These are phyloP conservation scores for Eolophus roseicapilla DNA, from an alignment of 2,113 vertebrate genomes.

Conservation along the genomic window DNA sequence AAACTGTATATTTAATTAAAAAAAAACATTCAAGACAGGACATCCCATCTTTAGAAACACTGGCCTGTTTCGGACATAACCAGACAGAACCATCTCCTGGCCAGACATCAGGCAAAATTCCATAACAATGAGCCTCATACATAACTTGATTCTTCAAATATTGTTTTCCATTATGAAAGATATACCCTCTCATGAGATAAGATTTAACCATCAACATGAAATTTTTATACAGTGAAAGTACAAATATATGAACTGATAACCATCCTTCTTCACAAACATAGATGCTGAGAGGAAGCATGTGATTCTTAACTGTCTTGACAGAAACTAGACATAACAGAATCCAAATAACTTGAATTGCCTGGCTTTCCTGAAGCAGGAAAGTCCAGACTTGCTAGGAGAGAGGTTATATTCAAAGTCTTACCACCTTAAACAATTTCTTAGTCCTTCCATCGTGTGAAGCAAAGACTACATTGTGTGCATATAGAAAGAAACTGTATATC, in stretches of 20 bases:
- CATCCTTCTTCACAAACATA: not conserved
- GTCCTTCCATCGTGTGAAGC: not conserved
- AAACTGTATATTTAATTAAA: not conserved
- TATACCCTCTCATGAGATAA: constrained; percentile 1
- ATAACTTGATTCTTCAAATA: constrained; percentile 14
- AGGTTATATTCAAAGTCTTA: not conserved
- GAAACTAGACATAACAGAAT: constrained; percentile 31
- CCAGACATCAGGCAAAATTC: constrained; percentile 53
- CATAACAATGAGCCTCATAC: constrained; percentile 3
- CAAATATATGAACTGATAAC: constrained; percentile 1
- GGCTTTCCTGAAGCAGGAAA: not conserved
- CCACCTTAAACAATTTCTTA: not conserved
- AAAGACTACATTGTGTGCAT: not conserved
- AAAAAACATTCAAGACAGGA: not conserved
- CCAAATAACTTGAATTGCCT: not conserved
- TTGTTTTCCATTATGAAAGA: not conserved
- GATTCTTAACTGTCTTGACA: not conserved
- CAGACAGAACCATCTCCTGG: constrained; percentile 46
- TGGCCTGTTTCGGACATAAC: not conserved
- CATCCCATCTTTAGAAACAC: constrained; percentile 6
- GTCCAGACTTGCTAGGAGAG: not conserved
- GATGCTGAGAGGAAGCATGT: not conserved
- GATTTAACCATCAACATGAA: not conserved
- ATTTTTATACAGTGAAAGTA: not conserved
- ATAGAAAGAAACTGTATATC: not conserved